Conservation (phyloP, 1,140 invertebrate genomes). For the Patella vulgata region DNA sequence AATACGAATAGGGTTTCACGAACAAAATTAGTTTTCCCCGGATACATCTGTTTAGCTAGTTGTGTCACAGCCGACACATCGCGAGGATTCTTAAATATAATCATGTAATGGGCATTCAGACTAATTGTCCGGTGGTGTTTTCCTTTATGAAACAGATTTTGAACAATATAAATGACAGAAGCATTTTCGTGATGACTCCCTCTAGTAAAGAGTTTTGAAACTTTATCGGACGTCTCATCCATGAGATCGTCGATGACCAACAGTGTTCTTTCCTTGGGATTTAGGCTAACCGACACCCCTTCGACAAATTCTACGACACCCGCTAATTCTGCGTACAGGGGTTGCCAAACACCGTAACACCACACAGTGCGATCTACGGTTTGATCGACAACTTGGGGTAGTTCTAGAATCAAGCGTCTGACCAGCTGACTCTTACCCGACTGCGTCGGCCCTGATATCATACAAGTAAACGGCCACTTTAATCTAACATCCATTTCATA, state of each 20-base stretch:
- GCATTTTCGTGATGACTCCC: slow-evolving; percentile 21
- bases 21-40: slow-evolving; percentile 14
- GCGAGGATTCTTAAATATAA: slow-evolving; percentile 31
- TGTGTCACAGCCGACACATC: slow-evolving; percentile 6
- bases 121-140: slow-evolving; percentile 34
- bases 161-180: slow-evolving; percentile 25
- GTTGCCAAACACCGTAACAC: slow-evolving; percentile 29
- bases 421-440: neutral
- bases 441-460: neutral
- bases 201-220: slow-evolving; percentile 26
- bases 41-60: slow-evolving; percentile 23
- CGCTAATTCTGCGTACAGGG: neutral
- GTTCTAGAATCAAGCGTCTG: no score
- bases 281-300: neutral
- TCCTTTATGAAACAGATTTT: slow-evolving; percentile 29
- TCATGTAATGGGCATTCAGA: slow-evolving; percentile 33
- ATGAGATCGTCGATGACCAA: slow-evolving; percentile 28
- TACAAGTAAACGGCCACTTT: slow-evolving; percentile 2
- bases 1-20: slow-evolving; percentile 21
- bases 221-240: slow-evolving; percentile 12
- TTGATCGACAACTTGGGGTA: neutral
- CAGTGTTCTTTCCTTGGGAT: neutral
- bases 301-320: slow-evolving; percentile 13
- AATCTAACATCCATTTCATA: slow-evolving; percentile 6
- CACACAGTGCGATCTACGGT: slow-evolving; percentile 17